A percentile compares a stretch with the other conserved stretches of the same genome.
These are phyloP conservation scores for Sylvia atricapilla DNA, from an alignment of 2,113 vertebrate species.

Conservation along the genomic window DNA sequence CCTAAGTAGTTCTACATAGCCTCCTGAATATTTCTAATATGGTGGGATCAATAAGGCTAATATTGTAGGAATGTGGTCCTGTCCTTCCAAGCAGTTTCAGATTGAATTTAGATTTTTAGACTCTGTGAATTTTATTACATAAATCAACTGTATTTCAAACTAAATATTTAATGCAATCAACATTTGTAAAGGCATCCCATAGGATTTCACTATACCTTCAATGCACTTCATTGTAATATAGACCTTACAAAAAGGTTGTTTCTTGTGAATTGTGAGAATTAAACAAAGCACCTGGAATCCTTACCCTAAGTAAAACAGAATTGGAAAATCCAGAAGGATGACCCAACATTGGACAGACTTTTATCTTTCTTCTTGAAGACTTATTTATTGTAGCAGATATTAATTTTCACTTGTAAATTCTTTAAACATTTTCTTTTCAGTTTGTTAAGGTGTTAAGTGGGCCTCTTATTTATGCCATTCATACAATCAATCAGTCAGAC, in stretches of 20 bases:
- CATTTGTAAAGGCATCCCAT: background rate
- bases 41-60: background rate
- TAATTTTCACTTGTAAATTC: slow-evolving; percentile 3
- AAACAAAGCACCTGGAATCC: background rate
- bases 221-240: background rate
- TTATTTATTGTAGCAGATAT: background rate
- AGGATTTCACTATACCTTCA: background rate
- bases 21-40: background rate
- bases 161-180: background rate
- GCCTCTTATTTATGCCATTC: slow-evolving; percentile 4
- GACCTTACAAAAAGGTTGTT: background rate
- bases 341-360: background rate
- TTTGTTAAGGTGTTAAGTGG: background rate
- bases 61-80: background rate
- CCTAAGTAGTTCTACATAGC: background rate
- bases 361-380: background rate
- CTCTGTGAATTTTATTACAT: background rate
- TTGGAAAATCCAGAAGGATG: background rate
- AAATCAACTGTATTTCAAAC: background rate
- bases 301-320: background rate
- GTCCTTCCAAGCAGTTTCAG: background rate
- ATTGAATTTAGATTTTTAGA: background rate
- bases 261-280: background rate
- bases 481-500: background rate
- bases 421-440: background rate